These are phyloP conservation scores for Pelusios castaneus DNA, from an alignment of 2,113 vertebrate species.

Conservation along the genomic window DNA sequence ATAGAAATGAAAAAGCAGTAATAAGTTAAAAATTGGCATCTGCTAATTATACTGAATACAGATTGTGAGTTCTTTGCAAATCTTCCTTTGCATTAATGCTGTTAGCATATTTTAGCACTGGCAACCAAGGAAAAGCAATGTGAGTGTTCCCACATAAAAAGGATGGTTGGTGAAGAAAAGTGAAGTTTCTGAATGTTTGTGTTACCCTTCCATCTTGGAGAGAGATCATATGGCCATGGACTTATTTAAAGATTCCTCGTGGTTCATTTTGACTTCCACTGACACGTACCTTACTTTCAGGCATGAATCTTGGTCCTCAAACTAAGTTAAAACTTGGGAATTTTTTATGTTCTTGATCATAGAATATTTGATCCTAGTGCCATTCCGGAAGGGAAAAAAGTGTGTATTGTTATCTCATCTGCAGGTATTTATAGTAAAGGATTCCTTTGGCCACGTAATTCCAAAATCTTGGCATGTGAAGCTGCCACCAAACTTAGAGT, in stretches of 20 bases:
- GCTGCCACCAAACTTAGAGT: rapidly evolving
- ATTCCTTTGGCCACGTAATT: background rate
- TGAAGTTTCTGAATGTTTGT: conserved; percentile 26
- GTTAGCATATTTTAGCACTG: conserved; percentile 75
- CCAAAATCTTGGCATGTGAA: rapidly evolving
- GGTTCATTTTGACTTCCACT: background rate
- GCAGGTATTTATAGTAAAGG: rapidly evolving
- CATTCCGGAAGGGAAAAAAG: background rate
- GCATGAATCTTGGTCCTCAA: background rate
- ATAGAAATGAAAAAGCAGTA: conserved; percentile 67
- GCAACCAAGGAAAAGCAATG: conserved; percentile 65
- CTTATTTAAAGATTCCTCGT: background rate
- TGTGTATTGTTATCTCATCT: background rate
- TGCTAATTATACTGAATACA: conserved; percentile 75
- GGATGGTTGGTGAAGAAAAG: conserved; percentile 17
- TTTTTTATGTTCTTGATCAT: background rate
- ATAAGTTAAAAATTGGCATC: conserved; percentile 74
- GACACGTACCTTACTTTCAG: background rate
- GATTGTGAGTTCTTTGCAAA: conserved; percentile 68
- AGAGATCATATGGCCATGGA: background rate
- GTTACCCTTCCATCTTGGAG: background rate
- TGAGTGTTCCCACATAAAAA: conserved; percentile 47
- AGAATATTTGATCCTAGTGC: rapidly evolving
- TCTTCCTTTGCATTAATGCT: conserved; percentile 70
- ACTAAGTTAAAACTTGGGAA: background rate